phyloP scores from a whole-genome alignment of 2,113 vertebrate species.

The Pionites leucogaster region DNA sequence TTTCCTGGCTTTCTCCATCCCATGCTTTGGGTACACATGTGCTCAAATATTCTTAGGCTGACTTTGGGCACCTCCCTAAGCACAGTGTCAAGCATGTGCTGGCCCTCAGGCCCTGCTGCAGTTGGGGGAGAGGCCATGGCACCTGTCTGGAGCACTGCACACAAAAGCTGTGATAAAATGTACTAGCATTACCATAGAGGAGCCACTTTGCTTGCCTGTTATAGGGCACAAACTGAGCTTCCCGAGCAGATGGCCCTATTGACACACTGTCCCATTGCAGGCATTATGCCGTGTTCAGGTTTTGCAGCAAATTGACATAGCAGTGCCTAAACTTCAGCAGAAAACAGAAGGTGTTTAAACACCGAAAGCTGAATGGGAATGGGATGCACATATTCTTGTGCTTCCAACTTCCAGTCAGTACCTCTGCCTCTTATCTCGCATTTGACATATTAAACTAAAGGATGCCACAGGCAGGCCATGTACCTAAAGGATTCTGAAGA shows the following conservation, averaged over 20 bases:
- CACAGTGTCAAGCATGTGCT: background rate
- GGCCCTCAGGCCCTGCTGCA: background rate
- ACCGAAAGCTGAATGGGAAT: background rate
- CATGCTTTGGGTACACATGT: background rate
- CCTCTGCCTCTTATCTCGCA: background rate
- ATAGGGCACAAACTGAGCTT: background rate
- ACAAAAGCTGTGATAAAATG: background rate
- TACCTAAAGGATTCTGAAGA: background rate
- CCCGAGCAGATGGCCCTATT: background rate
- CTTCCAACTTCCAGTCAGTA: background rate
- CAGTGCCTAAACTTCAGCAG: background rate
- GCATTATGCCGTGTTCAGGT: accelerated
- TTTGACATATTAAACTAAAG: background rate
- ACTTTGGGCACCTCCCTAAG: background rate
- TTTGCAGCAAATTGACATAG: background rate
- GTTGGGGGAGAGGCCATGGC: accelerated
- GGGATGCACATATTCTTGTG: background rate
- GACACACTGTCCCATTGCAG: accelerated
- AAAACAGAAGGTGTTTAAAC: background rate
- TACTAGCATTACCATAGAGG: background rate
- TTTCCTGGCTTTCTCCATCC: background rate
- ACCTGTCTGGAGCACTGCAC: accelerated
- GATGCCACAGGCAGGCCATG: background rate
- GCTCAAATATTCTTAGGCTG: background rate
- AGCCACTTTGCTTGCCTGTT: background rate